Base-by-base conservation (phyloP, 2,797 vertebrate species). In the Adrianichthys oophorus region DNA sequence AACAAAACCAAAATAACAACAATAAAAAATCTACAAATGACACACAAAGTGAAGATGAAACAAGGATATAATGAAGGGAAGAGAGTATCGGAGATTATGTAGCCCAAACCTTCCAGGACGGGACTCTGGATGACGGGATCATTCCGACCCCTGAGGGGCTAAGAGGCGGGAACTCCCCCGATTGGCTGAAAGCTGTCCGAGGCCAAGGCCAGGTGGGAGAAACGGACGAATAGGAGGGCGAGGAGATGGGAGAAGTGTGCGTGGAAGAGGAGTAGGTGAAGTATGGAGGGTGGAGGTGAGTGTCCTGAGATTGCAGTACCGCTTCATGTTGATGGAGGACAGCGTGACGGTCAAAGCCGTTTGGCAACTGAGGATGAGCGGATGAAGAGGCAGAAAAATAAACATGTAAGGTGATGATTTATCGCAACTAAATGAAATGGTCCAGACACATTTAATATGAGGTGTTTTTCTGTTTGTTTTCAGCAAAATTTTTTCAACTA, bases 91-190 rank as follows among this genome's bases (percentile, higher is more conserved):
- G 61, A 66, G 48, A 61, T 44, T 17, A 14, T 7, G 68, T 48
- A 64, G 49, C 26, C 85, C 95, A 93, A 95, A 97, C 95, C 95
- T 97, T 97, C 95, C 95, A 96, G 90, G 93, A 92, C 75, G 93
- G 95, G 85, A 97, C 91, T 91, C 91, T 93, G 92, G 94, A 95
- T 77, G 94, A 94, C 18, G 92, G 92, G 77, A 93, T 85, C 88
- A 89, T 82, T 91, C 93, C 92, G 66, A 92, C 90, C 90, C 92
- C 93, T 76, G 93, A 89, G 84, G 93, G 92, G 93, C 93, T 88
- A 92, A 92, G 93, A 91, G 93, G 92, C 82, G 75, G 89, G 90
- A 82, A 78, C 83, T 94, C 93, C 86, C 89, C 92, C 63, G 92
- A 90, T 80, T 91, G 92, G 89, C 89, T 81, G 81, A 86, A 90